A percentile compares a stretch with the other conserved stretches of the same genome.
These are phyloP conservation scores for Dromococcyx pavoninus DNA, from an alignment of 2,797 vertebrate genomes.

Conservation along the genomic window DNA sequence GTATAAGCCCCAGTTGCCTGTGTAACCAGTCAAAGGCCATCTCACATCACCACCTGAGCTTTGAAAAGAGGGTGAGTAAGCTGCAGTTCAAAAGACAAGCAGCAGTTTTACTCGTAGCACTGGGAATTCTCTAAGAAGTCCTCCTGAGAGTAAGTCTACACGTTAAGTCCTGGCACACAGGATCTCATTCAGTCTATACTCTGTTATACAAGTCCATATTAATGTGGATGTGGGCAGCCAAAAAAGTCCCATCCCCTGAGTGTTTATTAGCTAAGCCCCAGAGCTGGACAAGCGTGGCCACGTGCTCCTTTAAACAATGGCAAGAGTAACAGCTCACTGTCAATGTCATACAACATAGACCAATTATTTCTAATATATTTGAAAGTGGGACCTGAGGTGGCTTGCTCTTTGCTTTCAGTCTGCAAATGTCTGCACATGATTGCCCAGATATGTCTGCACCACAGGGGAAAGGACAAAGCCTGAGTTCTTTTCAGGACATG, in stretches of 20 bases:
- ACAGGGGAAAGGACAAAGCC: not conserved
- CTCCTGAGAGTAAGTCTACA: not conserved
- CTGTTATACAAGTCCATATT: not conserved
- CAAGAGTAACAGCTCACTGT: too few species aligned
- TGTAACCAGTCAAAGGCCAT: not conserved
- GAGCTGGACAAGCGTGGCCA: not conserved
- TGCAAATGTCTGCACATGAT: not conserved
- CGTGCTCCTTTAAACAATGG: not conserved
- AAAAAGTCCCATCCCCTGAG: not conserved
- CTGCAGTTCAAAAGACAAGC: not conserved
- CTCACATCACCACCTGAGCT: not conserved
- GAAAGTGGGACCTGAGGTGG: too few species aligned
- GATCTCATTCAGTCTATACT: not conserved
- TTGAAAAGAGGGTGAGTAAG: not conserved
- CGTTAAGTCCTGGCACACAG: not conserved
- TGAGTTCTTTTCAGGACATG: not conserved
- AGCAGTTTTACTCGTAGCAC: not conserved
- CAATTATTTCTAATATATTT: not conserved
- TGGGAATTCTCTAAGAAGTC: not conserved
- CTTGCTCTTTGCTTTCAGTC: not conserved
- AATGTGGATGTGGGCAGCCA: accelerated
- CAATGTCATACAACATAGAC: not conserved
- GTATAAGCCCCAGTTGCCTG: not conserved
- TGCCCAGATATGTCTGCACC: not conserved
- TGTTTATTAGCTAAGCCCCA: not conserved